Evolutionary conservation across 2,888 invertebrate species (phyloP).

Genomic region (Oegoconia quadripuncta): DNA sequence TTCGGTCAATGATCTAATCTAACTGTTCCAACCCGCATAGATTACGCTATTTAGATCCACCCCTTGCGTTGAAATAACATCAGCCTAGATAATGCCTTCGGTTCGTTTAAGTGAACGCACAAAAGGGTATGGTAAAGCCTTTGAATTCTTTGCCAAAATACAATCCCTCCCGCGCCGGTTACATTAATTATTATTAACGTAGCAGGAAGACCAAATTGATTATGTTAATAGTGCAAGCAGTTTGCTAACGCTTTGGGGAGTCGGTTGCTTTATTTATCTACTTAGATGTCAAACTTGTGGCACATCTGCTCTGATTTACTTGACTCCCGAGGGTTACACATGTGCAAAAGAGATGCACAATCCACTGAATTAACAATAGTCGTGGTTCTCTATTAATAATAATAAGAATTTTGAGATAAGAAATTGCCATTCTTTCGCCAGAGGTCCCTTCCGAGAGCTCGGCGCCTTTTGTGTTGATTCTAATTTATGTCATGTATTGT

Average conservation of each 20-base stretch:
- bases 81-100: slow-evolving; percentile 20
- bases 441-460: slow-evolving; percentile 73
- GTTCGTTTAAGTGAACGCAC: slow-evolving; percentile 34
- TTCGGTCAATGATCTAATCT: slow-evolving; percentile 33
- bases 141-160: slow-evolving; percentile 22
- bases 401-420: slow-evolving; percentile 67
- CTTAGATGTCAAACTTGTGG: slow-evolving; percentile 40
- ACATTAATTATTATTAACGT: slow-evolving; percentile 42
- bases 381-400: slow-evolving; percentile 65
- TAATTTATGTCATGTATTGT: slow-evolving; percentile 78
- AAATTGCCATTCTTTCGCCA: slow-evolving; percentile 74
- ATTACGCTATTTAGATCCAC: slow-evolving; percentile 8
- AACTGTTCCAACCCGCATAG: slow-evolving; percentile 10
- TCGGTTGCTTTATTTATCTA: slow-evolving; percentile 41
- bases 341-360: slow-evolving; percentile 50
- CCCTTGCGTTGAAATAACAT: slow-evolving; percentile 14
- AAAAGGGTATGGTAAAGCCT: slow-evolving; percentile 22
- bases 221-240: slow-evolving; percentile 46
- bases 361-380: slow-evolving; percentile 64
- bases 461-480: slow-evolving; percentile 72
- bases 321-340: slow-evolving; percentile 32
- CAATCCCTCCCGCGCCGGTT: slow-evolving; percentile 30
- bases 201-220: slow-evolving; percentile 44
- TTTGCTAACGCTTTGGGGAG: slow-evolving; percentile 41
- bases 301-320: slow-evolving; percentile 72